Percentiles rank a stretch among this genome's conserved stretches.
Evolutionary conservation across 2,797 vertebrate genomes (phyloP).

Genomic region (Alectoris magna): DNA sequence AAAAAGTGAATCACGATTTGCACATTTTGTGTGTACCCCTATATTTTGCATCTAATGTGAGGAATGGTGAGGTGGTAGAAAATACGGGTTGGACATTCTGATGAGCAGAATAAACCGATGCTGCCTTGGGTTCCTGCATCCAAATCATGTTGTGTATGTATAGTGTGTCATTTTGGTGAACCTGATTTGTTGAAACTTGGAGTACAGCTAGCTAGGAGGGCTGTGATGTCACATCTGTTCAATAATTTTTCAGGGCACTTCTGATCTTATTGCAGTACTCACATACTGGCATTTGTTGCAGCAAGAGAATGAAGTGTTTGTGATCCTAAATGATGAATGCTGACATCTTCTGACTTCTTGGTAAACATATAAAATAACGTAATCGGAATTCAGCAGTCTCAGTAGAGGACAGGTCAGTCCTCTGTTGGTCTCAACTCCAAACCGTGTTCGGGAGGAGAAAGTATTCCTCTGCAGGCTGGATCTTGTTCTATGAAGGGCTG

Average conservation of each 20-base stretch:
- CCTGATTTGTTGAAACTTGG: neutral
- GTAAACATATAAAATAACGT: neutral
- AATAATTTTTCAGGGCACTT: neutral
- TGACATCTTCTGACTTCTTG: neutral
- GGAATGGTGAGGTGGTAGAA: neutral
- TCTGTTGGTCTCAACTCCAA: neutral
- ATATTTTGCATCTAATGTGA: no score
- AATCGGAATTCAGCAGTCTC: neutral
- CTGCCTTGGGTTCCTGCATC: neutral
- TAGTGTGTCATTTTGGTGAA: fast-evolving
- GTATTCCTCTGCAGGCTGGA: neutral
- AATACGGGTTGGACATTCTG: neutral
- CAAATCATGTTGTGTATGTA: neutral
- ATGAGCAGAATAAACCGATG: neutral
- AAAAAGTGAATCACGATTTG: neutral
- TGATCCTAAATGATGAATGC: neutral
- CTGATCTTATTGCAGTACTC: neutral
- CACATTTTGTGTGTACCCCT: neutral
- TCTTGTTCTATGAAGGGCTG: neutral
- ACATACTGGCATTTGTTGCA: neutral
- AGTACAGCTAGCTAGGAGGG: neutral
- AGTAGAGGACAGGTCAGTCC: neutral
- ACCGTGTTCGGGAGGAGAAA: neutral
- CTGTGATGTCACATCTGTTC: neutral
- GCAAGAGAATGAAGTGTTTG: neutral